Conservation (phyloP, 2,888 invertebrate genomes). For the Gymnosoma rotundatum region DNA sequence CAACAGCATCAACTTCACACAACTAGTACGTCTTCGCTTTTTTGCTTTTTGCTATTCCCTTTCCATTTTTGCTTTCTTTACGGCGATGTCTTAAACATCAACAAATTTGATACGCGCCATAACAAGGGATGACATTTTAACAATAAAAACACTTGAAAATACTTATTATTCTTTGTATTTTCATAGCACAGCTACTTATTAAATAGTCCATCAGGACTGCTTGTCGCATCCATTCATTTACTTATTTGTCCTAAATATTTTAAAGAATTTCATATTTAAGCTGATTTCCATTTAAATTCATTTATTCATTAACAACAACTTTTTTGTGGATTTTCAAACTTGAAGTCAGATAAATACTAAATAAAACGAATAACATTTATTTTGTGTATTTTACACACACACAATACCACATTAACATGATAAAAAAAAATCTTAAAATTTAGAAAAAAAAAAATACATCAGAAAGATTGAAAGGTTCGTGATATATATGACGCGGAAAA, state of each 20-base stretch:
- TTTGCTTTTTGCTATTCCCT: neutral
- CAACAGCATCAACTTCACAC: constrained; percentile 24
- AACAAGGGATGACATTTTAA: constrained; percentile 55
- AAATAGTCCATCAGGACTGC: neutral
- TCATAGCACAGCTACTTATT: neutral
- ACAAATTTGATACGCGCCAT: constrained; percentile 3
- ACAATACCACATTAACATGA: no score
- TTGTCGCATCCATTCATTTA: constrained; percentile 2
- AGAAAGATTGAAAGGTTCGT: no score
- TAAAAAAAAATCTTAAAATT: no score
- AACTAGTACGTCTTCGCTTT: neutral
- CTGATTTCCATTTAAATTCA: constrained; percentile 58
- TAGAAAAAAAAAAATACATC: no score
- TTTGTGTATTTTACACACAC: no score
- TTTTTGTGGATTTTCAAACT: no score
- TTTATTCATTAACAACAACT: constrained; percentile 37
- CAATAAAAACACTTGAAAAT: constrained; percentile 60
- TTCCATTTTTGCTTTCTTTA: neutral
- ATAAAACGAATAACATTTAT: no score
- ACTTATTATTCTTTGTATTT: neutral
- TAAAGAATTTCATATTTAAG: constrained; percentile 31
- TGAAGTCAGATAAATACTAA: neutral
- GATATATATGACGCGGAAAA: no score
- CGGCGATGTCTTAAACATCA: constrained; percentile 2
- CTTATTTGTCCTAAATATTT: neutral